phyloP scores from a whole-genome alignment of 2,113 vertebrate genomes.

The Cebidichthys violaceus region DNA sequence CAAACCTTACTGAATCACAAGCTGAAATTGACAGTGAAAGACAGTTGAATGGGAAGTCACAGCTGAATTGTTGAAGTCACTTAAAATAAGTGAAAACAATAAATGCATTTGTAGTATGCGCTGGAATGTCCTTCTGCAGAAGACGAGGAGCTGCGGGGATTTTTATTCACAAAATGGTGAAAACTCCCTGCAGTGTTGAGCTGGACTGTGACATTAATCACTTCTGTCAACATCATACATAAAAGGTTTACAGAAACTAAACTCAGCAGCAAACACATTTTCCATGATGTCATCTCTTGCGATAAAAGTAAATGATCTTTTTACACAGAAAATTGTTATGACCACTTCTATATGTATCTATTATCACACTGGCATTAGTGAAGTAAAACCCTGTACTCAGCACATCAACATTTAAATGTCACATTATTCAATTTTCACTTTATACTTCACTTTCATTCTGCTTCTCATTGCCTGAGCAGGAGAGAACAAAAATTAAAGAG shows the following conservation, averaged over 20 bases:
- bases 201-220: conserved; percentile 47
- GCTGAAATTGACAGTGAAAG: conserved; percentile 56
- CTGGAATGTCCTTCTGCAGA: conserved; percentile 36
- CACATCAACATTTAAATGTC: conserved; percentile 23
- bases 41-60: conserved; percentile 69
- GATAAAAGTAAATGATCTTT: neutral
- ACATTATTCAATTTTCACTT: conserved; percentile 15
- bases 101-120: neutral
- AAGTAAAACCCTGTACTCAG: neutral
- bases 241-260: conserved; percentile 7
- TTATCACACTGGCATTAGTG: neutral
- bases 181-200: conserved; percentile 44
- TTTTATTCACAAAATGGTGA: conserved; percentile 17
- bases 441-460: neutral
- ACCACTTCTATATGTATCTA: neutral
- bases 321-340: neutral
- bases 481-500: too few species aligned
- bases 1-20: conserved; percentile 47
- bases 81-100: conserved; percentile 40
- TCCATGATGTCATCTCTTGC: conserved; percentile 17
- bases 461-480: neutral
- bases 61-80: conserved; percentile 42
- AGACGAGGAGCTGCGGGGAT: conserved; percentile 19
- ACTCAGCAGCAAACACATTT: conserved; percentile 17
- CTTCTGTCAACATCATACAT: conserved; percentile 35